These are phyloP conservation scores for Rhagologus leucostigma DNA, from an alignment of 2,113 vertebrate genomes.

Conservation along the genomic window DNA sequence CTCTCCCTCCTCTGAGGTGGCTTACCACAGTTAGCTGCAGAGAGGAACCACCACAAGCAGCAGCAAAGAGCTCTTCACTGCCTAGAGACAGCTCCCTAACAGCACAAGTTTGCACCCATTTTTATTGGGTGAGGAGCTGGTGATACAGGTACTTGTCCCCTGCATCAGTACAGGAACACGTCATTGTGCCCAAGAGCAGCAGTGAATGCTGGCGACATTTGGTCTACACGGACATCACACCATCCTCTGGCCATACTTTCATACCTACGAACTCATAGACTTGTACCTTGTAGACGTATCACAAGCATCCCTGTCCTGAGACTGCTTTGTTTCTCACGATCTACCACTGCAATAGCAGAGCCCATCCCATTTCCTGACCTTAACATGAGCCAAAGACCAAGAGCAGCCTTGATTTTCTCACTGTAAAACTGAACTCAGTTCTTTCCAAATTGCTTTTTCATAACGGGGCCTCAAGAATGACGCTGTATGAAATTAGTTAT, in stretches of 20 bases:
- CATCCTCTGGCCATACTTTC: background rate
- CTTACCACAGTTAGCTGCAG: background rate
- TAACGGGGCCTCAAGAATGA: background rate
- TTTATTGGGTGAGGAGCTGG: background rate
- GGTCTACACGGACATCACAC: too few species aligned
- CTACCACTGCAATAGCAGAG: background rate
- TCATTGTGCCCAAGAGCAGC: background rate
- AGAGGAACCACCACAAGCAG: background rate
- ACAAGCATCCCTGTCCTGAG: background rate
- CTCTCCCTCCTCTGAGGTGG: background rate
- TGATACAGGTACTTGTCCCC: background rate
- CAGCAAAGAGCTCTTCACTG: background rate
- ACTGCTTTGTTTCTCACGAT: background rate
- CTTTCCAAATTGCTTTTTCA: background rate
- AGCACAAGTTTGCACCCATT: background rate
- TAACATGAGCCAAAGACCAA: background rate
- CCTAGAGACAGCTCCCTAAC: background rate
- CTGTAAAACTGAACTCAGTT: background rate
- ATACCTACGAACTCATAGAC: background rate
- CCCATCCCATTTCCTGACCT: background rate
- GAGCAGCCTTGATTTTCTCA: background rate
- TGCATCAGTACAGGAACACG: background rate
- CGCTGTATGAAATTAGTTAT: background rate
- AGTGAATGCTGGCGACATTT: background rate
- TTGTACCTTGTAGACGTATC: background rate